phyloP scores from a whole-genome alignment of 2,797 vertebrate species.

The Pelobates cultripes region DNA sequence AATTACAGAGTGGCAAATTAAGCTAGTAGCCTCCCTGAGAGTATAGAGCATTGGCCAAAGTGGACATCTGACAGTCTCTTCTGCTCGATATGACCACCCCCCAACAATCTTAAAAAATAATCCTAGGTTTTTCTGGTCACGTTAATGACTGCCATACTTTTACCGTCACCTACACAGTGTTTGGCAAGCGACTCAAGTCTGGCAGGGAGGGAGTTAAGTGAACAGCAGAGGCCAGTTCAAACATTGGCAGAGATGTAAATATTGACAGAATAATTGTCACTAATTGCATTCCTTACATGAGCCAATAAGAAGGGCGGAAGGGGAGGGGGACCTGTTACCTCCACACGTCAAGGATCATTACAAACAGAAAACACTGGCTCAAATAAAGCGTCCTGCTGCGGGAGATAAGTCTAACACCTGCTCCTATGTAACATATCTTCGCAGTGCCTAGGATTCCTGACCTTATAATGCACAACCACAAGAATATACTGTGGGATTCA shows the following conservation, averaged over 20 bases:
- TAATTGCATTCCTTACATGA: conserved; percentile 53
- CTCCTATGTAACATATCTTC: background rate
- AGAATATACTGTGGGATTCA: background rate
- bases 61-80: background rate
- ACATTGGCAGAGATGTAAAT: conserved; percentile 51
- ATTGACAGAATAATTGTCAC: conserved; percentile 56
- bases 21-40: background rate
- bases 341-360: conserved; percentile 24
- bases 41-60: background rate
- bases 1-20: background rate
- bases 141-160: conserved; percentile 4
- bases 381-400: background rate
- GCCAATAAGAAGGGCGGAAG: conserved; percentile 27
- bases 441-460: background rate
- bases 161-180: background rate
- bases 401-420: background rate
- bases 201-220: conserved; percentile 38
- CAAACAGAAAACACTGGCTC: conserved; percentile 2
- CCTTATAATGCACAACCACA: background rate
- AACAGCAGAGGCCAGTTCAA: conserved; percentile 34
- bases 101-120: too few relatives aligned
- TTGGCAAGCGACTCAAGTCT: background rate
- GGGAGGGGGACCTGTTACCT: conserved; percentile 8
- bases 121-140: background rate
- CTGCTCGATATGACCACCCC: background rate